Evolutionary conservation across 2,113 vertebrate species (phyloP).

Genomic region (Rattus rattus): DNA sequence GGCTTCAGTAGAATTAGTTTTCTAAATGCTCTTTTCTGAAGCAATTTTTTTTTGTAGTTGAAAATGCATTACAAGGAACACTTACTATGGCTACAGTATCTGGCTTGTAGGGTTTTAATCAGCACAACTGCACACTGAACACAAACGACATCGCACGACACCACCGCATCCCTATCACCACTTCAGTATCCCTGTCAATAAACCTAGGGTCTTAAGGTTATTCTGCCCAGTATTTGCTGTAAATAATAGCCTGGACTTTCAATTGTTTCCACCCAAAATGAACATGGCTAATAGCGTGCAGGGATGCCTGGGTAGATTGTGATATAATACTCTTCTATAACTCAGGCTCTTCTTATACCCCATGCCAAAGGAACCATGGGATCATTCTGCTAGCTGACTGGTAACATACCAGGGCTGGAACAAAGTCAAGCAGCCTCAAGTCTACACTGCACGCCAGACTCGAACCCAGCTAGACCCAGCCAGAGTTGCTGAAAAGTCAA

Average conservation of each 20-base stretch:
- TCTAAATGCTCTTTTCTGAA: slow-evolving; percentile 87
- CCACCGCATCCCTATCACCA: slow-evolving; percentile 20
- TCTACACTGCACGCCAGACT: background rate
- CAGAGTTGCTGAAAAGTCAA: background rate
- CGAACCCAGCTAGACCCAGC: background rate
- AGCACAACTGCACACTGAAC: slow-evolving; percentile 80
- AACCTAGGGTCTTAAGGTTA: slow-evolving; percentile 38
- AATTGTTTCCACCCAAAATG: slow-evolving; percentile 58
- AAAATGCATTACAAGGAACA: slow-evolving; percentile 90
- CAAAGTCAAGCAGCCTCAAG: background rate
- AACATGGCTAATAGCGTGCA: slow-evolving; percentile 59
- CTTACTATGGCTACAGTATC: slow-evolving; percentile 88
- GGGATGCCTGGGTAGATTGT: slow-evolving; percentile 50
- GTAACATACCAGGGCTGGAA: background rate
- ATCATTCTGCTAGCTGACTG: background rate
- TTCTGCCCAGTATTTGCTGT: slow-evolving; percentile 74
- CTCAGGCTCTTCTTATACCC: slow-evolving; percentile 8
- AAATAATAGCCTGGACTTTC: slow-evolving; percentile 66
- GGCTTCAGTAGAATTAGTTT: slow-evolving; percentile 90
- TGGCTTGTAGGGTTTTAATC: slow-evolving; percentile 86
- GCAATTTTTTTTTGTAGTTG: slow-evolving; percentile 90
- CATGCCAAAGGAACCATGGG: slow-evolving; percentile 54
- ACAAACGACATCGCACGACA: background rate
- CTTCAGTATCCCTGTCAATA: slow-evolving; percentile 69
- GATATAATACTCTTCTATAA: slow-evolving; percentile 68